phyloP scores from a whole-genome alignment of 2,797 vertebrate genomes.

The Periparus ater region DNA sequence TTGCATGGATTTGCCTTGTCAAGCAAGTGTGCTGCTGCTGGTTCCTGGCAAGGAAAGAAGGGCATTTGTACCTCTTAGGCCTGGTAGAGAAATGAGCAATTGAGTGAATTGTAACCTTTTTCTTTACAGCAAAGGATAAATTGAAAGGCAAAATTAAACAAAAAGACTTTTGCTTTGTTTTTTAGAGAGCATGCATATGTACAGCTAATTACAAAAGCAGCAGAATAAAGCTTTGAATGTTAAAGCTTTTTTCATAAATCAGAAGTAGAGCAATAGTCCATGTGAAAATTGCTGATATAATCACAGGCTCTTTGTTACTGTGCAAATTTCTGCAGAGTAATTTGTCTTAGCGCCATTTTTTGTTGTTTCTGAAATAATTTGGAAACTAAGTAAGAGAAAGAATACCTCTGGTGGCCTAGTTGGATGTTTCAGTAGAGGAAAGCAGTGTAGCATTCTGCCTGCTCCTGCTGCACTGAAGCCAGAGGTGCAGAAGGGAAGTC shows the following conservation, averaged over 20 bases:
- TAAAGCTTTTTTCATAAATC: not conserved
- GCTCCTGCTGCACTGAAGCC: not conserved
- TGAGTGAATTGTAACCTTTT: not conserved
- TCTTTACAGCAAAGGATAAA: not conserved
- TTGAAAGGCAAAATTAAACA: not conserved
- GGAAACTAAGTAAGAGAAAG: not conserved
- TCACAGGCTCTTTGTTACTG: not conserved
- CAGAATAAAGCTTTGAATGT: not conserved
- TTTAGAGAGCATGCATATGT: not conserved
- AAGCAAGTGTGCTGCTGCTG: not conserved
- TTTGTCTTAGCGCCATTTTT: not conserved
- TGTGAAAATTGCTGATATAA: not conserved
- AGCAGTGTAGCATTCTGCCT: not conserved
- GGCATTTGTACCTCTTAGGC: not conserved
- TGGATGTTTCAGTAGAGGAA: not conserved
- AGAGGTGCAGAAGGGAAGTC: fast-evolving
- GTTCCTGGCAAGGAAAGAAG: not conserved
- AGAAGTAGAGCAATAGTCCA: not conserved
- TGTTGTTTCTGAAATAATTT: not conserved
- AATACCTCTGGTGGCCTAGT: not conserved
- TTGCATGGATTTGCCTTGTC: not conserved
- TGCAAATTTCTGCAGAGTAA: not conserved
- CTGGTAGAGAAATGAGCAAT: not conserved
- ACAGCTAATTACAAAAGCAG: not conserved
- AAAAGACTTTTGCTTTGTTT: not conserved